phyloP scores from a whole-genome alignment of 2,113 vertebrate genomes.

The Martes martes region DNA sequence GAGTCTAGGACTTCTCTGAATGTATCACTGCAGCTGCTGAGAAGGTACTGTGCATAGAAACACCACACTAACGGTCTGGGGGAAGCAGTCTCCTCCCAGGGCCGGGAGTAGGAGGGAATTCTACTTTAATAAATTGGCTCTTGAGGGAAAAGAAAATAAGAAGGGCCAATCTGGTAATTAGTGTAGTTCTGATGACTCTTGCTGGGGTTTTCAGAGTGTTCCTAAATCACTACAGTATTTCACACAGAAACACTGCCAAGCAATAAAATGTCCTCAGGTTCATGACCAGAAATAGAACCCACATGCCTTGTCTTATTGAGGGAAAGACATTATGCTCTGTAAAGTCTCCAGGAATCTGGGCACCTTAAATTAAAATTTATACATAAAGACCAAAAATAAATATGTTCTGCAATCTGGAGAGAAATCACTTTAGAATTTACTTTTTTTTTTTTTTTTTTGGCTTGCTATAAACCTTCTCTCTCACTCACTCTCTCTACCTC shows the following conservation, averaged over 20 bases:
- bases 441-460: not conserved
- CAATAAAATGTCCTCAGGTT: not conserved
- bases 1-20: not conserved
- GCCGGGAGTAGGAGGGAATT: not conserved
- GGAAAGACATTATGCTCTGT: not conserved
- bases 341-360: not conserved
- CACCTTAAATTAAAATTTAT: constrained; percentile 46
- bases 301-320: not conserved
- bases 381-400: constrained; percentile 18
- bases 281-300: not conserved
- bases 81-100: not conserved
- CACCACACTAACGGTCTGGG: no score
- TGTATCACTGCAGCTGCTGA: fast-evolving
- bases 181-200: not conserved
- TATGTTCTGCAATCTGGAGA: not conserved
- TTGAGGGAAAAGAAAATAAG: not conserved
- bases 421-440: not conserved
- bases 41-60: not conserved
- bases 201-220: not conserved
- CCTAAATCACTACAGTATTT: not conserved
- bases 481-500: not conserved
- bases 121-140: not conserved
- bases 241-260: not conserved
- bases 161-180: not conserved
- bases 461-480: not conserved